phyloP scores from a whole-genome alignment of 2,113 vertebrate genomes.

The Ornithorhynchus anatinus region DNA sequence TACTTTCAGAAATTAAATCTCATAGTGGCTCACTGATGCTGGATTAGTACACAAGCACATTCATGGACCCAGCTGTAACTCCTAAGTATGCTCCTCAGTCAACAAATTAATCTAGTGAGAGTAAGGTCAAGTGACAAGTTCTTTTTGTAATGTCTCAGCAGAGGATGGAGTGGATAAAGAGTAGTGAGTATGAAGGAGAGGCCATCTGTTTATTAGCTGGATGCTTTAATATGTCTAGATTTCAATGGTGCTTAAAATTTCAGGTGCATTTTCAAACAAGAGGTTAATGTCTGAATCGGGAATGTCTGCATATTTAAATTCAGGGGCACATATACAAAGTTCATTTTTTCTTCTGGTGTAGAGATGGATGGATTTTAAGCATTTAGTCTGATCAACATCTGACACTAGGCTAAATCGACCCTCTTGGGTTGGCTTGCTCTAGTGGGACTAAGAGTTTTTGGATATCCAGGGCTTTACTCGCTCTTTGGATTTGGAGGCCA shows the following conservation, averaged over 20 bases:
- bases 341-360: slow-evolving; percentile 35
- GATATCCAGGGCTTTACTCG: background rate
- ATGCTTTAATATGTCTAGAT: slow-evolving; percentile 22
- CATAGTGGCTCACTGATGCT: slow-evolving; percentile 31
- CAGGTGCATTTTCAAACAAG: slow-evolving; percentile 40
- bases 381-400: background rate
- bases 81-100: background rate
- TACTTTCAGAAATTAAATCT: slow-evolving; percentile 14
- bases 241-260: slow-evolving; percentile 40
- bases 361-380: slow-evolving; percentile 11
- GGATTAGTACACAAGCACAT: background rate
- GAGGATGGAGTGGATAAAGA: background rate
- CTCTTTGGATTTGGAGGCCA: too few relatives aligned
- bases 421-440: background rate
- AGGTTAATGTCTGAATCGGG: slow-evolving; percentile 41
- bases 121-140: slow-evolving; percentile 14
- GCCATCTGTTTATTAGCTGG: slow-evolving; percentile 24
- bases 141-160: slow-evolving; percentile 1
- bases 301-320: slow-evolving; percentile 19
- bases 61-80: background rate
- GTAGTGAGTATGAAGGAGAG: background rate
- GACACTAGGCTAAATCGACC: background rate
- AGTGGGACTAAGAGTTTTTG: slow-evolving; percentile 16
- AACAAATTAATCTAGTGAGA: background rate
- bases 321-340: background rate